Evolutionary conservation across 2,888 invertebrate genomes (phyloP).

Genomic region (Entomobrya proxima): DNA sequence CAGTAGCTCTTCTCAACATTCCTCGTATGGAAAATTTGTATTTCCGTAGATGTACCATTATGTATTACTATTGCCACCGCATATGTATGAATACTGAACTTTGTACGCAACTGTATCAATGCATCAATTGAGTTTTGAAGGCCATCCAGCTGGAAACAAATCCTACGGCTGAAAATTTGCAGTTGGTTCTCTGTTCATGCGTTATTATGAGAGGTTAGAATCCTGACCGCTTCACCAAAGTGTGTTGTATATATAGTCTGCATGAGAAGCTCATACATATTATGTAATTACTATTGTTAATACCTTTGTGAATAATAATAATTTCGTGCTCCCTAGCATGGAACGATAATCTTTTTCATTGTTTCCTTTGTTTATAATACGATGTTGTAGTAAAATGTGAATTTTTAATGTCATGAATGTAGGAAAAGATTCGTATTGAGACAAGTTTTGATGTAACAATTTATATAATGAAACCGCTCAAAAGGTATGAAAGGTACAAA

Average conservation of each 20-base stretch:
- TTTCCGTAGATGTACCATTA: background rate
- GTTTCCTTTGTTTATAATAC: background rate
- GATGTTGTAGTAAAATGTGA: background rate
- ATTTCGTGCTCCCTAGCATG: background rate
- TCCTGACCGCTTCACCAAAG: background rate
- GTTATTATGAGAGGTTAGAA: background rate
- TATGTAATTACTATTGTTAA: conserved; percentile 21
- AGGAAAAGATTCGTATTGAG: no score
- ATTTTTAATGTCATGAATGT: no score
- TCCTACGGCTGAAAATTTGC: conserved; percentile 62
- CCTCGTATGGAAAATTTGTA: conserved; percentile 5
- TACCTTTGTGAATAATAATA: conserved; percentile 24
- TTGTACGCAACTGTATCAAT: conserved; percentile 37
- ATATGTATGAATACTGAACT: conserved; percentile 7
- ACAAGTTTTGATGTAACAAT: no score
- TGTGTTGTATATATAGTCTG: no score
- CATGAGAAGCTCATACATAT: no score
- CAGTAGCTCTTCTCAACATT: conserved; percentile 24
- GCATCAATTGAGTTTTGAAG: conserved; percentile 46
- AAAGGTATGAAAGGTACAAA: background rate
- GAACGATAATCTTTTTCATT: conserved; percentile 28
- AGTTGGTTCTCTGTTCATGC: conserved; percentile 4
- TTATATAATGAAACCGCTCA: no score
- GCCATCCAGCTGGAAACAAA: conserved; percentile 46
- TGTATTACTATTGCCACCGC: conserved; percentile 3